Evolutionary conservation across 1,140 invertebrate genomes (phyloP).

Genomic region (Micrasema longulum): DNA sequence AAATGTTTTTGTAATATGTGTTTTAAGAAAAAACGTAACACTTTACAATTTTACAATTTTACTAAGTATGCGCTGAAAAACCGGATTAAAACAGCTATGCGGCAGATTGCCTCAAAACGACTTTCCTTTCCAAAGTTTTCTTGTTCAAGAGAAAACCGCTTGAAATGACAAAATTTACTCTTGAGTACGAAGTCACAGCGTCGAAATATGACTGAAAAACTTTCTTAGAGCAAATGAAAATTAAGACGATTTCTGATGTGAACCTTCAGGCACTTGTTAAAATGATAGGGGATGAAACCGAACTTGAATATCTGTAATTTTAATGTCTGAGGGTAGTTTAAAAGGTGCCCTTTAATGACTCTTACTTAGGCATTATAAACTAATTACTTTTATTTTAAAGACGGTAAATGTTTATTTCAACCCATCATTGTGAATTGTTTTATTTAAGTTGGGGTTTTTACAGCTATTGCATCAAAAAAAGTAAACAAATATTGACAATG

Average conservation of each 20-base stretch:
- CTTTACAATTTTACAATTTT: not conserved
- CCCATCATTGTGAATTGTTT: too few species aligned
- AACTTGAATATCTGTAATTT: not conserved
- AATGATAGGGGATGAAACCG: constrained; percentile 7
- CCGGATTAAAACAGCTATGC: constrained; percentile 32
- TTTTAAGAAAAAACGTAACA: not conserved
- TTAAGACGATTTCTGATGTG: constrained; percentile 49
- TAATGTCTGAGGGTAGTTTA: not conserved
- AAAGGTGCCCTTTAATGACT: too few species aligned
- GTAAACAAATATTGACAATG: too few species aligned
- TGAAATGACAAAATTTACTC: constrained; percentile 49
- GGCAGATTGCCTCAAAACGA: constrained; percentile 45
- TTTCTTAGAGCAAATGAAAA: constrained; percentile 53
- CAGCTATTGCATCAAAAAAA: too few species aligned
- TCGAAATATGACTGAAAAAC: constrained; percentile 51
- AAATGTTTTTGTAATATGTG: not conserved
- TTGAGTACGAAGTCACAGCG: not conserved
- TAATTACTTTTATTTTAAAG: too few species aligned
- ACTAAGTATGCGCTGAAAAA: not conserved
- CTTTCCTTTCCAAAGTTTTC: constrained; percentile 40
- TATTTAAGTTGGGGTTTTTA: too few species aligned
- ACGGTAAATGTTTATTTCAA: too few species aligned
- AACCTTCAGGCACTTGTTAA: constrained; percentile 31
- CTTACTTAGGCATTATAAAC: too few species aligned
- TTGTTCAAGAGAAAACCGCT: constrained; percentile 38